Evolutionary conservation across 2,888 invertebrate species (phyloP).

Genomic region (Antheraea yamamai): DNA sequence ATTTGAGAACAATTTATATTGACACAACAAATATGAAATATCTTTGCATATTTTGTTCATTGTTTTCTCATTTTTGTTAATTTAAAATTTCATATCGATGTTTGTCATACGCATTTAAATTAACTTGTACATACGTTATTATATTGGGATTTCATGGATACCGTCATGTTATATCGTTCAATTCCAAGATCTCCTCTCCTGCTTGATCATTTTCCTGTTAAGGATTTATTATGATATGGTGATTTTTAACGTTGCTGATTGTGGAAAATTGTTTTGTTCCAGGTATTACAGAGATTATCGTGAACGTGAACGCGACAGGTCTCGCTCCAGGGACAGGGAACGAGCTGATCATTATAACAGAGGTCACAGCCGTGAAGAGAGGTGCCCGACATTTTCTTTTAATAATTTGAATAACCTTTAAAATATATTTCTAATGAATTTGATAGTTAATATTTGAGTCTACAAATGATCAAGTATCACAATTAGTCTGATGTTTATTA

Average conservation of each 20-base stretch:
- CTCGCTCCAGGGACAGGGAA: conserved; percentile 89
- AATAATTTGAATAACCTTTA: too few relatives aligned
- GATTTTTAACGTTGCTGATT: not conserved
- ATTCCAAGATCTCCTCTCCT: conserved; percentile 6
- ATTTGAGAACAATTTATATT: too few relatives aligned
- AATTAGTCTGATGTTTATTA: too few relatives aligned
- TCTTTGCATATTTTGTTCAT: not conserved
- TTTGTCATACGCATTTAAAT: not conserved
- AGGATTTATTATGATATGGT: not conserved
- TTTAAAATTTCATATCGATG: too few relatives aligned
- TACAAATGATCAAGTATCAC: too few relatives aligned
- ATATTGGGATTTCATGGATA: not conserved
- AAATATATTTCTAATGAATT: too few relatives aligned
- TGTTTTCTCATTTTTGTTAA: not conserved
- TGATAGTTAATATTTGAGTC: too few relatives aligned
- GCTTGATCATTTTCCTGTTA: not conserved
- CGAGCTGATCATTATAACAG: conserved; percentile 87
- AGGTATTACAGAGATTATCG: conserved; percentile 83
- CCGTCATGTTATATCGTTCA: not conserved
- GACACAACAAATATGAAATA: not conserved
- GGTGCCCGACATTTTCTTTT: conserved; percentile 68
- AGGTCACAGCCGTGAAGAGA: conserved; percentile 89
- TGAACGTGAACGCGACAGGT: conserved; percentile 86
- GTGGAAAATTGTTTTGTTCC: conserved; percentile 36
- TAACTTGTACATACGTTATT: not conserved